Conservation (phyloP, 2,797 vertebrate genomes). For the Scolopax rusticola region DNA sequence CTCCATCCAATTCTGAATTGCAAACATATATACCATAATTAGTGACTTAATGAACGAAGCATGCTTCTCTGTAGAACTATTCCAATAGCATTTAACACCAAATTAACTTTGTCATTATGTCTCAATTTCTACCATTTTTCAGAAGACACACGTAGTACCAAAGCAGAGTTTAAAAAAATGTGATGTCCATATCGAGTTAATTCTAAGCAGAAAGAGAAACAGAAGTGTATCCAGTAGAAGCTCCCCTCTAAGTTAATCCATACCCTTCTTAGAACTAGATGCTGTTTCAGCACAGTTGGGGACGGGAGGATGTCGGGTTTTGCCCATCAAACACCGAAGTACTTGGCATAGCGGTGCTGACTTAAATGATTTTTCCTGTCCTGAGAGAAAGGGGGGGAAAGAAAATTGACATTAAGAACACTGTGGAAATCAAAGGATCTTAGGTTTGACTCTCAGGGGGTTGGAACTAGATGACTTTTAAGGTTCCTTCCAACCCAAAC, state of each 20-base stretch:
- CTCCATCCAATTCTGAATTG: not conserved
- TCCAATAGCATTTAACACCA: not conserved
- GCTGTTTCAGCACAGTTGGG: not conserved
- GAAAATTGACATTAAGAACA: not conserved
- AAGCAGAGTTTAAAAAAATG: not conserved
- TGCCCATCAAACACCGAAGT: not conserved
- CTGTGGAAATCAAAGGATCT: not conserved
- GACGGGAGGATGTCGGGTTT: not conserved
- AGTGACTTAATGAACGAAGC: not conserved
- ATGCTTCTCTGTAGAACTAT: not conserved
- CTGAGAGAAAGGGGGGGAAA: not conserved
- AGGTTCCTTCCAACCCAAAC: too few species aligned
- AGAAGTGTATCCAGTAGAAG: accelerated
- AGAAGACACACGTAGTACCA: not conserved
- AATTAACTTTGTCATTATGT: not conserved
- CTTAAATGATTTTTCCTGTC: not conserved
- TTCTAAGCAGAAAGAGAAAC: not conserved
- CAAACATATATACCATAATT: not conserved
- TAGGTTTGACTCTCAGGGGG: not conserved
- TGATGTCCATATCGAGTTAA: not conserved
- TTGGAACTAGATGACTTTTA: too few species aligned
- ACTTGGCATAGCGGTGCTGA: too few species aligned
- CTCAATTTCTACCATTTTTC: not conserved
- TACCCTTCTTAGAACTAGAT: not conserved
- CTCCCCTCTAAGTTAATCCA: not conserved